phyloP scores from a whole-genome alignment of 2,113 vertebrate species.

The Narcine bancroftii region DNA sequence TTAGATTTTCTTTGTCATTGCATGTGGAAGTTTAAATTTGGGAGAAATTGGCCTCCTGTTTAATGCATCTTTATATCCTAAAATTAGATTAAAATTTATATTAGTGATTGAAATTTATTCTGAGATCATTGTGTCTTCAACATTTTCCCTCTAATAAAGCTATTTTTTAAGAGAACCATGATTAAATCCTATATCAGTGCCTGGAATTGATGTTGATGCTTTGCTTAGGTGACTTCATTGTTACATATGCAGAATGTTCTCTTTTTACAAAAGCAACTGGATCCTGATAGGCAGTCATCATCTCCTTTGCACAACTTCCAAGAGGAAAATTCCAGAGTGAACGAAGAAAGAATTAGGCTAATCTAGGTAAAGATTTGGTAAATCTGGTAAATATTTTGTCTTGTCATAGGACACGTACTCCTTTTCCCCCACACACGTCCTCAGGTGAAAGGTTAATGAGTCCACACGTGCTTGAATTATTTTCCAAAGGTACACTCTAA shows the following conservation, averaged over 20 bases:
- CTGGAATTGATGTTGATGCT: background rate
- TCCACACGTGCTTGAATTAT: background rate
- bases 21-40: background rate
- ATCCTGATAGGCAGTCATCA: background rate
- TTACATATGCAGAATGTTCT: background rate
- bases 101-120: background rate
- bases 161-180: background rate
- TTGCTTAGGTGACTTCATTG: background rate
- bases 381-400: background rate
- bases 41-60: background rate
- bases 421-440: too few relatives aligned
- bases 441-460: background rate
- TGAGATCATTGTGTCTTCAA: background rate
- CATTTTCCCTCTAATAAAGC: background rate
- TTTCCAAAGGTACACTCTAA: background rate
- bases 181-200: background rate
- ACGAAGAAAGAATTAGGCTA: background rate
- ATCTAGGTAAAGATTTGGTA: background rate
- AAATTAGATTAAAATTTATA: background rate
- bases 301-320: background rate
- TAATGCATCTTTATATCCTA: background rate
- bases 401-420: too few relatives aligned
- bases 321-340: background rate
- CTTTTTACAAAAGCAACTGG: background rate
- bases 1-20: background rate